Base-by-base conservation (phyloP, 2,888 invertebrate species). In the Caenorhabditis virilis region DNA sequence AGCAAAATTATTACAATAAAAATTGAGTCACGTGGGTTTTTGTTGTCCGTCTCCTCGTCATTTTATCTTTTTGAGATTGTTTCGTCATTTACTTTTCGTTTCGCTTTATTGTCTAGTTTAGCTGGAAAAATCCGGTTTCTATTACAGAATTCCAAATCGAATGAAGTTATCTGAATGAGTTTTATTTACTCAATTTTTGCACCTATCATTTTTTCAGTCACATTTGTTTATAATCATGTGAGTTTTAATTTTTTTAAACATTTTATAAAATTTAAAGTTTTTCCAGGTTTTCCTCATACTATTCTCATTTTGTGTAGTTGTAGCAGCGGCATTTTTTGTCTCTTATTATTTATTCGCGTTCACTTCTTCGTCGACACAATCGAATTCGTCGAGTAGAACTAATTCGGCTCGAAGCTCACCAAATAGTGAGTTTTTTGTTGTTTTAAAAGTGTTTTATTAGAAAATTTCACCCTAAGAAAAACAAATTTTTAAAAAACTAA, bases 311-410 rank as follows among this genome's bases (percentile, higher is more conserved):
- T 33, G 60, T 45, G 48, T 66, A 43, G 43, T 65, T 11, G 72
- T 56, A 22, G 60, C 63, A 25, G 47, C 52, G 39, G 69, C 72
- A n/a, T 72, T 72, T 41, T 62, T 69, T 22, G 58, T 72, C 25
- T 72, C 72, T 20, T 72, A 72, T 59, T 72, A 72, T 56, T 48
- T 72, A n/a, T 72, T 64, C 51, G 72, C 53, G 1, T 72, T 51
- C 27, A 49, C 50, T 15, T 30, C 52, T 3, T 52, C 65, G 4
- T 41, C 52, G 1, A 22, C 39, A 11, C n/a, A n/a, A 20, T 55
- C 59, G 0, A 35, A 25, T 35, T 20, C 30, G 7, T 57, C 66
- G n/a, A 59, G 51, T n/a, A 46, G 57, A 5, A 39, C 47, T 9
- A 42, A 51, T 15, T 58, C 59, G 4, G 33, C 41, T 11, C 27